phyloP scores from a whole-genome alignment of 2,113 vertebrate genomes.

The Plestiodon gilberti region DNA sequence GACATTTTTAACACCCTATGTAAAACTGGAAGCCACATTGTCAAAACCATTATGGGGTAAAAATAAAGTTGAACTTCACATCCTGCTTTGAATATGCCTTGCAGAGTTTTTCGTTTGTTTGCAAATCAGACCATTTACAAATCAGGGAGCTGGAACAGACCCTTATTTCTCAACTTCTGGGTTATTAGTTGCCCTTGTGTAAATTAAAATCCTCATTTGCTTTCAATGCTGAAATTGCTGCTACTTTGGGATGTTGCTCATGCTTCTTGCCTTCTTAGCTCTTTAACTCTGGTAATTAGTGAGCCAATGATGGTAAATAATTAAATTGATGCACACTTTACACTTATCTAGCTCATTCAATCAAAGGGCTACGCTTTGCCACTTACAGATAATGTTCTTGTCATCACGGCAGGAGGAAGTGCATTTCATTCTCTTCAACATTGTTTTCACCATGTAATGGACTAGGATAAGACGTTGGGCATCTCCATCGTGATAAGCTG shows the following conservation, averaged over 20 bases:
- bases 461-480: slow-evolving; percentile 58
- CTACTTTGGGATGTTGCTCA: slow-evolving; percentile 35
- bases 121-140: slow-evolving; percentile 34
- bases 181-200: neutral
- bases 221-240: slow-evolving; percentile 10
- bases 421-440: slow-evolving; percentile 52
- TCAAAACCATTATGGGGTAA: neutral
- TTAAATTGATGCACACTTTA: slow-evolving; percentile 42
- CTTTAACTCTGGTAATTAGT: slow-evolving; percentile 66
- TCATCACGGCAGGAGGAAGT: slow-evolving; percentile 39
- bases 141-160: neutral
- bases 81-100: neutral
- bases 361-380: slow-evolving; percentile 55
- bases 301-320: slow-evolving; percentile 40
- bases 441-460: slow-evolving; percentile 55
- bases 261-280: slow-evolving; percentile 31
- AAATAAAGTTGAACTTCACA: neutral
- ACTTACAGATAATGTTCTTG: slow-evolving; percentile 57
- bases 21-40: neutral
- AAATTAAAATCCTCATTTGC: slow-evolving; percentile 1
- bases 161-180: slow-evolving; percentile 16
- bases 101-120: neutral
- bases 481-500: slow-evolving; percentile 57
- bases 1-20: neutral
- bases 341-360: slow-evolving; percentile 38